These are phyloP conservation scores for Heterotilapia buettikoferi DNA, from an alignment of 2,113 vertebrate species.

Conservation along the genomic window DNA sequence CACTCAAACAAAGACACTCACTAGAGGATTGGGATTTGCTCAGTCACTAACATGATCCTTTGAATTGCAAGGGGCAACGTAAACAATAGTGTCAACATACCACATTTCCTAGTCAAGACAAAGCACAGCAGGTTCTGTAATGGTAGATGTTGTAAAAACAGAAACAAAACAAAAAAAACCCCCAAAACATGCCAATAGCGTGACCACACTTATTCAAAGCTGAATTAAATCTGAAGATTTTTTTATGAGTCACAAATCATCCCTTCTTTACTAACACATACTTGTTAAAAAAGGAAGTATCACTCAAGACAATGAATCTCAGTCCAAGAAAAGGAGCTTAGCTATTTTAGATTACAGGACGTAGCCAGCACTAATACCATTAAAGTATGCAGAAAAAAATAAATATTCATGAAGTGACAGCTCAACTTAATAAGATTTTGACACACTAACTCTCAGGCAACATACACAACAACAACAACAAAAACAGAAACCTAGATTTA, in stretches of 20 bases:
- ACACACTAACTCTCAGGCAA: background rate
- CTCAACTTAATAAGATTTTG: background rate
- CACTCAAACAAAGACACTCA: background rate
- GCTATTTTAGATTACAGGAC: background rate
- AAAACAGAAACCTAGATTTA: background rate
- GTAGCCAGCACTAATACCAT: background rate
- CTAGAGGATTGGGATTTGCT: background rate
- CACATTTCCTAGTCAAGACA: background rate
- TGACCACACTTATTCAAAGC: background rate
- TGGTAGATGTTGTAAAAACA: background rate
- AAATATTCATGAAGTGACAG: background rate
- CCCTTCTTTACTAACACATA: background rate
- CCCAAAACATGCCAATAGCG: background rate
- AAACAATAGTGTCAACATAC: background rate
- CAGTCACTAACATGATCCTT: background rate
- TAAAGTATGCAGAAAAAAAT: background rate
- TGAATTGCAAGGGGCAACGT: background rate
- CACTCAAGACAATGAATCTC: conserved; percentile 49
- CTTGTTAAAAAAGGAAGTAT: conserved; percentile 43
- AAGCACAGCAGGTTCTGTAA: background rate
- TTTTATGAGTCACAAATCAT: background rate
- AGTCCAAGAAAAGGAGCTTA: background rate
- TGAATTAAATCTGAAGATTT: background rate
- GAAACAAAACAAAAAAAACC: background rate
- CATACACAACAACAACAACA: background rate